These are phyloP conservation scores for Drosophila orena DNA, from an alignment of 1,140 invertebrate species.

Conservation along the genomic window DNA sequence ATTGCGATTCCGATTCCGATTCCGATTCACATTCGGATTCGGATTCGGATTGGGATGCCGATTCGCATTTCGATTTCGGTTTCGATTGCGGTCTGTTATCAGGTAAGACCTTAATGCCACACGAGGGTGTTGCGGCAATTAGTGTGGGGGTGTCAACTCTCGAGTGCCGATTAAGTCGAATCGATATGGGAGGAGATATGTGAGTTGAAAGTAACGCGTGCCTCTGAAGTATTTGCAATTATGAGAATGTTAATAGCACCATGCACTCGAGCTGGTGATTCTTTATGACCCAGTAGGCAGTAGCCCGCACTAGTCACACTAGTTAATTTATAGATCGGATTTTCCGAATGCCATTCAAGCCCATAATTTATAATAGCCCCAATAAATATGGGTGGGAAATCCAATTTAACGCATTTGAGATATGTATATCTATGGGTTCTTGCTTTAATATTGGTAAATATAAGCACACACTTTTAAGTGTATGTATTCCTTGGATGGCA, in stretches of 20 bases:
- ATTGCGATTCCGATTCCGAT: not conserved
- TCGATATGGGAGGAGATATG: not conserved
- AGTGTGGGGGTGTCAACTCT: conserved; percentile 36
- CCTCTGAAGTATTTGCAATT: conserved; percentile 32
- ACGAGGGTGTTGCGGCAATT: conserved; percentile 68
- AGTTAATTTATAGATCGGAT: not conserved
- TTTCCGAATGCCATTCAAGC: not conserved
- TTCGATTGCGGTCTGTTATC: conserved; percentile 66
- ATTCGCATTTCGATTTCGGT: conserved; percentile 47
- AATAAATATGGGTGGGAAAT: too few species aligned
- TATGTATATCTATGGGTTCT: not conserved
- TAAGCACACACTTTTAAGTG: too few species aligned
- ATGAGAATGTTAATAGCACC: conserved; percentile 23
- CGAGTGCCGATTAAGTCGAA: conserved; percentile 52
- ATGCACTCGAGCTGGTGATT: conserved; percentile 12
- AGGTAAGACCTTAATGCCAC: conserved; percentile 52
- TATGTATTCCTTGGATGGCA: not conserved
- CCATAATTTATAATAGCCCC: not conserved
- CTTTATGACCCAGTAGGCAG: conserved; percentile 1
- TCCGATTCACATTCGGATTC: conserved; percentile 2
- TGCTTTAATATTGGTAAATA: too few species aligned
- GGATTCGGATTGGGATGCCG: conserved; percentile 11
- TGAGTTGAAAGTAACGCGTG: conserved; percentile 27
- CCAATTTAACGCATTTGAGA: not conserved
- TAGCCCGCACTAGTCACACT: too few species aligned